phyloP scores from a whole-genome alignment of 2,113 vertebrate species.

The Python bivittatus region DNA sequence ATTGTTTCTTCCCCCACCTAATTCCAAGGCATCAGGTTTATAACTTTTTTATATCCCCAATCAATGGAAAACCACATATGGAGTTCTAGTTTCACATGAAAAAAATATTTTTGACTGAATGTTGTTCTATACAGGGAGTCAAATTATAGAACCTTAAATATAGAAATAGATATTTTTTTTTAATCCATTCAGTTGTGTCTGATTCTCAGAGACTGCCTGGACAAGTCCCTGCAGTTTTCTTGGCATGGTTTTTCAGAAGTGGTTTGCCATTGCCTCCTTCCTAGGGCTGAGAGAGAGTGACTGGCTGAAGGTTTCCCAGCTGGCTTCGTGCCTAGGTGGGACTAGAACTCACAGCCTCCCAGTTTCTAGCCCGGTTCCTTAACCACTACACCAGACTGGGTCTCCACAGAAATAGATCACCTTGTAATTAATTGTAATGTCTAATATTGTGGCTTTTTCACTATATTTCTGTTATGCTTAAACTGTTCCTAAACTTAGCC shows the following conservation, averaged over 20 bases:
- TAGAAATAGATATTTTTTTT: background rate
- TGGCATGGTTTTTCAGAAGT: too few species aligned
- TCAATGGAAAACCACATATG: background rate
- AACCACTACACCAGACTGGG: too few species aligned
- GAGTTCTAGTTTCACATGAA: background rate
- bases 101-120: background rate
- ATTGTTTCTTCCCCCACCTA: background rate
- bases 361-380: too few species aligned
- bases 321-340: too few species aligned
- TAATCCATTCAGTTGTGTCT: too few species aligned
- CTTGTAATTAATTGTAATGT: background rate
- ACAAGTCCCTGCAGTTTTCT: too few species aligned
- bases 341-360: too few species aligned
- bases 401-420: background rate
- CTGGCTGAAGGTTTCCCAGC: too few species aligned
- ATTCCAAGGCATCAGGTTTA: background rate
- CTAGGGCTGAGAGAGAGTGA: too few species aligned
- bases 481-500: background rate
- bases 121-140: background rate
- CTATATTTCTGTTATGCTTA: background rate
- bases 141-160: background rate
- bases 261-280: too few species aligned
- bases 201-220: too few species aligned
- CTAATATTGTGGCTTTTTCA: background rate
- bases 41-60: background rate